These are phyloP conservation scores for Odontomachus brunneus DNA, from an alignment of 1,140 invertebrate genomes.

Conservation along the genomic window DNA sequence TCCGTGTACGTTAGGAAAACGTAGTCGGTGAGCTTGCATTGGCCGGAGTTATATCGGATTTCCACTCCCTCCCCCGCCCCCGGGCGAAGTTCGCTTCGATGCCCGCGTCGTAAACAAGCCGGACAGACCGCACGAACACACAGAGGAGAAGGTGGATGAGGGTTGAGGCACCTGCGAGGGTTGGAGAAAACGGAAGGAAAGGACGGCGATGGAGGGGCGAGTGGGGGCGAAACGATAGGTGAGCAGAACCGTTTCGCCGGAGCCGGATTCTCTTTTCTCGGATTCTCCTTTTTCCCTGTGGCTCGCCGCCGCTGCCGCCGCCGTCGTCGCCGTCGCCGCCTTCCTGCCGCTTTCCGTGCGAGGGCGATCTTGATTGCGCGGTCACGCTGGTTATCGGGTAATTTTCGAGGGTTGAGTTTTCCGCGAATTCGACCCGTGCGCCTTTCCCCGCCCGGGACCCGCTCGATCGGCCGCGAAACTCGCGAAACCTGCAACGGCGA, in stretches of 20 bases:
- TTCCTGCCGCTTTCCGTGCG: conserved; percentile 70
- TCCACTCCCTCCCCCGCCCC: conserved; percentile 54
- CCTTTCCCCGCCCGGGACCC: not conserved
- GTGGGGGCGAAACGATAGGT: not conserved
- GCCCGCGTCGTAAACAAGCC: conserved; percentile 81
- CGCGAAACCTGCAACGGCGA: conserved; percentile 31
- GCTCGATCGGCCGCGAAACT: no score
- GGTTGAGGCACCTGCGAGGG: conserved; percentile 61
- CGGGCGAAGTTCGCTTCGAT: conserved; percentile 77
- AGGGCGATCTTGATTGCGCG: conserved; percentile 54
- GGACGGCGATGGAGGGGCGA: not conserved
- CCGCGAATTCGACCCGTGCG: conserved; percentile 37
- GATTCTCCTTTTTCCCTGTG: conserved; percentile 6
- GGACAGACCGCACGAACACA: conserved; percentile 75
- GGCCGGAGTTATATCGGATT: conserved; percentile 78
- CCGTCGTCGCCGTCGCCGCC: not conserved
- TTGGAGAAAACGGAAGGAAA: not conserved
- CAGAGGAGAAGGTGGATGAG: conserved; percentile 44
- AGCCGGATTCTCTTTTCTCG: conserved; percentile 26
- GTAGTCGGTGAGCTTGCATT: conserved; percentile 49
- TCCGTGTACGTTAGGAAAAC: conserved; percentile 41
- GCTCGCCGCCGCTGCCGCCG: not conserved
- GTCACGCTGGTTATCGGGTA: conserved; percentile 51
- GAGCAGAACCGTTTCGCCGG: conserved; percentile 15
- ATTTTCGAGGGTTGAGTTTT: conserved; percentile 49